Evolutionary conservation across 2,797 vertebrate genomes (phyloP), one percentile per base, ranked within the genome.

Genomic region (Anguilla marmorata): DNA sequence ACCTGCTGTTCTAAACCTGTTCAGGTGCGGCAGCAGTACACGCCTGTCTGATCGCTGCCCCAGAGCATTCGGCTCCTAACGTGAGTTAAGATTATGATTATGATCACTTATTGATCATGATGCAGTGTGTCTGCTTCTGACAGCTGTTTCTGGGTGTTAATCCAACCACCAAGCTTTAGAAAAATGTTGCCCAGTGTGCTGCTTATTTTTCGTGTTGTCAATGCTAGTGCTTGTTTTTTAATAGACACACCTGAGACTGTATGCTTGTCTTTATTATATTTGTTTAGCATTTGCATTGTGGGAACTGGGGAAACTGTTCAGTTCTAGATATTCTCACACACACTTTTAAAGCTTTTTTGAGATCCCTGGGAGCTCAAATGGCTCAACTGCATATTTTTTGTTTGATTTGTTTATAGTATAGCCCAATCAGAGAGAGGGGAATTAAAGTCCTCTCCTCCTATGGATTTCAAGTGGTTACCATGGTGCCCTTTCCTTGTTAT

Each of bases 401-500:
- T 79, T 45, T 41, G 33, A 45, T 37, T 79, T 79, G 74, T 80
- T 80, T 45, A n/a, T 80, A 80, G 16, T 82, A 88, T 90, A 90
- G 48, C 50, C 90, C 87, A 90, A 88, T 90, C 87, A 88, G 87
- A 82, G 50, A 27, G 79, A 45, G 86, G 91, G 89, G 92, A 89
- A 92, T 80, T 80, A 80, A 80, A 24, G 76, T 80, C 76, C 19
- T 80, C 37, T 80, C 9, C 76, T 80, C 76, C 76, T 80, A 80
- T 80, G 45, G 76, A 80, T 80, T 80, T 80, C 37, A 80, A 50
- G 76, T 80, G 76, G 76, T 85, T 88, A 91, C 92, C 91, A 92
- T 93, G 90, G 92, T 91, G 92, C 87, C 86, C 69, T 56, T 16
- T 63, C 80, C 92, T 89, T 91, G 92, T 93, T 92, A n/a, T 93